Evolutionary conservation across 2,888 invertebrate species (phyloP).

Genomic region (Ferrisia virgata): DNA sequence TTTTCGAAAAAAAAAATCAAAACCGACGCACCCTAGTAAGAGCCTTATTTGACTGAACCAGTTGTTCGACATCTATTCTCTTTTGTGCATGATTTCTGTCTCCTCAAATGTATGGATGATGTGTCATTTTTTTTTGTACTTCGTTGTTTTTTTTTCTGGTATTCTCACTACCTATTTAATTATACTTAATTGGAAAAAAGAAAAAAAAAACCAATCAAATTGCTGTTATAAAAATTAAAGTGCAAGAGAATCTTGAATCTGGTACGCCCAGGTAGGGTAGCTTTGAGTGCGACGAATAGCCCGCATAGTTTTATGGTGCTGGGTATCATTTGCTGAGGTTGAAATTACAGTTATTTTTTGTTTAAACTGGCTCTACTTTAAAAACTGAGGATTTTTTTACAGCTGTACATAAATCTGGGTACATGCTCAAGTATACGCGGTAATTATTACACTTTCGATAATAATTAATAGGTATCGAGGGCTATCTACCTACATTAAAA

Average conservation of each 20-base stretch:
- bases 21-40: no score
- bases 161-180: no score
- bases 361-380: neutral
- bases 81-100: no score
- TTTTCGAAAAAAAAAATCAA: no score
- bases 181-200: no score
- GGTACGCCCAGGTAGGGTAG: no score
- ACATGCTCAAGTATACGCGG: neutral
- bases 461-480: no score
- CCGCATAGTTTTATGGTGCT: slow-evolving; percentile 5
- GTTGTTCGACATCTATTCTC: no score
- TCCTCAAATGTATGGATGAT: no score
- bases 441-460: neutral
- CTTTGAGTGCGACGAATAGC: neutral
- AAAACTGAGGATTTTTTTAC: neutral
- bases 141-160: no score
- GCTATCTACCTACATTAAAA: neutral
- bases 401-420: neutral
- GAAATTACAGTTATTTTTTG: slow-evolving; percentile 20
- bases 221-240: neutral
- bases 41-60: no score
- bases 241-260: neutral
- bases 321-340: neutral
- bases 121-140: no score
- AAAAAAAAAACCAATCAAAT: neutral